These are phyloP conservation scores for Acanthococcus lagerstroemiae DNA, from an alignment of 2,888 invertebrate genomes.

Conservation along the genomic window DNA sequence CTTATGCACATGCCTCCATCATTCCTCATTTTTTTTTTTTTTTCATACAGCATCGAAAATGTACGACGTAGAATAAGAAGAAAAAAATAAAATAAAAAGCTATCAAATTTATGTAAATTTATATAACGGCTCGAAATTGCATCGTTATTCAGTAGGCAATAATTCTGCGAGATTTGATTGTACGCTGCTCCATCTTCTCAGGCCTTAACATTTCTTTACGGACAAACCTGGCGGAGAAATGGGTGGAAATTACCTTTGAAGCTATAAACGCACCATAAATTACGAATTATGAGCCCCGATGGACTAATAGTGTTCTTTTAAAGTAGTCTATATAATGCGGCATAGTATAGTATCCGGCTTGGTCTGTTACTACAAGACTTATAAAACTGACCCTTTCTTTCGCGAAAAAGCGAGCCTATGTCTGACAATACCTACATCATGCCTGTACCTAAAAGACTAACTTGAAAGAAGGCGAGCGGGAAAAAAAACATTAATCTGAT, in stretches of 20 bases:
- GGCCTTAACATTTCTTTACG: slow-evolving; percentile 20
- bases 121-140: slow-evolving; percentile 9
- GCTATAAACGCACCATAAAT: slow-evolving; percentile 31
- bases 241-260: slow-evolving; percentile 30
- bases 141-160: slow-evolving; percentile 19
- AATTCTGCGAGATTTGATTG: slow-evolving; percentile 25
- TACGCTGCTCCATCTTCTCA: slow-evolving; percentile 4
- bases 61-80: neutral
- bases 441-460: too few species aligned
- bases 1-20: too few species aligned
- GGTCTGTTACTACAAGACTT: slow-evolving; percentile 16
- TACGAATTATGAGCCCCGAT: slow-evolving; percentile 31
- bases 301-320: slow-evolving; percentile 29
- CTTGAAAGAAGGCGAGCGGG: neutral
- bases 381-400: slow-evolving; percentile 25
- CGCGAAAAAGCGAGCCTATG: slow-evolving; percentile 1
- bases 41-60: too few species aligned
- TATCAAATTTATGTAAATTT: slow-evolving; percentile 22
- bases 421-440: neutral
- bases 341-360: slow-evolving; percentile 8
- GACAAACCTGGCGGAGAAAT: slow-evolving; percentile 28
- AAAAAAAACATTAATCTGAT: slow-evolving; percentile 16
- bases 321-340: slow-evolving; percentile 23
- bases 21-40: too few species aligned
- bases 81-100: neutral